These are phyloP conservation scores for Stichopus horrens DNA, from an alignment of 53 echinoderm and acorn worm species.

Conservation along the genomic window DNA sequence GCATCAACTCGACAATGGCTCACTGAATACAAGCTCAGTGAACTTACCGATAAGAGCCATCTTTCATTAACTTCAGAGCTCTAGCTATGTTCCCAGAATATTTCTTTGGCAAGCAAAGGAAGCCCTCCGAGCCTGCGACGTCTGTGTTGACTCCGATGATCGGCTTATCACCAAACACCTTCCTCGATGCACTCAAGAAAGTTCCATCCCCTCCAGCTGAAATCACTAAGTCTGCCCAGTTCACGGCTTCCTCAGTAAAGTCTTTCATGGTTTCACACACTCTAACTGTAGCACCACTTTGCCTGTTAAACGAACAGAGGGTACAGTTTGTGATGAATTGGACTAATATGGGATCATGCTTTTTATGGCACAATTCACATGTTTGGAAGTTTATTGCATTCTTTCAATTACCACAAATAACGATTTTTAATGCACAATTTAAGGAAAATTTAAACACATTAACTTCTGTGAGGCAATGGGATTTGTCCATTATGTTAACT, in stretches of 20 bases:
- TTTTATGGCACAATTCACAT: too few species aligned
- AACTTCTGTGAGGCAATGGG: too few species aligned
- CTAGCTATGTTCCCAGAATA: conserved; percentile 65
- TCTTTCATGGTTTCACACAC: background rate
- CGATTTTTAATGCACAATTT: too few species aligned
- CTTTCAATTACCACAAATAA: too few species aligned
- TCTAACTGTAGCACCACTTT: background rate
- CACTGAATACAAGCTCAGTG: background rate
- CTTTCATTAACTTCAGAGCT: conserved; percentile 63
- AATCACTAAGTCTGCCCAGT: conserved; percentile 80
- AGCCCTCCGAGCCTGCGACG: conserved; percentile 78
- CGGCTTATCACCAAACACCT: conserved; percentile 80
- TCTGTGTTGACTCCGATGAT: conserved; percentile 95
- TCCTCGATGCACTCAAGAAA: conserved; percentile 80
- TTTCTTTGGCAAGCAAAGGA: conserved; percentile 72
- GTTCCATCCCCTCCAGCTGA: conserved; percentile 96
- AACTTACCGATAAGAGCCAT: conserved; percentile 79
- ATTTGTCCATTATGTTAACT: too few species aligned
- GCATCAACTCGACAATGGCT: too few species aligned
- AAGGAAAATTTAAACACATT: too few species aligned
- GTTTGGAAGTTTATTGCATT: too few species aligned
- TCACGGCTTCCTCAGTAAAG: conserved; percentile 53
- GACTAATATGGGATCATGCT: too few species aligned
- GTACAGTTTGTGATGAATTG: too few species aligned
- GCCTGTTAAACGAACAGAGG: background rate